Base-by-base conservation (phyloP, 2,113 vertebrate species). In the Trinectes maculatus region DNA sequence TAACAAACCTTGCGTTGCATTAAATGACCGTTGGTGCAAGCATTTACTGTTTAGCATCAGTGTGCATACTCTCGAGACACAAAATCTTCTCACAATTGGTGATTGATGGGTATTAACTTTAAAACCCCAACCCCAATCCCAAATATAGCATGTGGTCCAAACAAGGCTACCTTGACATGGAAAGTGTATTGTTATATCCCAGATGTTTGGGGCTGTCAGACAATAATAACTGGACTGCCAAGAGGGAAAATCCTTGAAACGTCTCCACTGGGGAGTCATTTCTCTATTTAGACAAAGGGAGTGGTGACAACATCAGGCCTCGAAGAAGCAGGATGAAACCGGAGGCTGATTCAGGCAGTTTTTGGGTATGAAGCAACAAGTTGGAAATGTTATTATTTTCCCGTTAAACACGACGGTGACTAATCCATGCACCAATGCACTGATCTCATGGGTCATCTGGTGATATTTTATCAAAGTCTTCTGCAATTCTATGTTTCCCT, bases 141-240 rank as follows among this genome's bases (percentile, higher is more conserved):
- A 46, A 74, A 73, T 16, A 42, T 33, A 49, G 18, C 22, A 31
- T 16, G 9, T 25, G 19, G 26, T 47, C 31, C 24, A 21, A 61
- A 25, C n/a, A 61, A 61, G n/a, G 77, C 62, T 48, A 56, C 31
- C 53, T 51, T 85, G 46, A 60, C 57, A 62, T 19, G 49, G 5
- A 55, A 76, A 31, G 44, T 40, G 8, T 85, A 59, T 85, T 77
- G 80, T 82, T 75, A 34, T 29, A 83, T 60, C 49, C 57, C 74
- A 84, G 76, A 70, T 90, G 78, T 84, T 84, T 80, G 74, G 51
- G 72, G 52, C 62, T 51, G 34, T 66, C 53, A 59, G 68, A 88
- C 85, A 89, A 85, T 85, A 53, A 73, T 43, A 43, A 34, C 43
- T 43, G 22, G 22, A 42, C 51, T 64, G 74, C 79, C 80, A 81